Evolutionary conservation across 1,140 invertebrate species (phyloP).

Genomic region (Drosophila aff.): DNA sequence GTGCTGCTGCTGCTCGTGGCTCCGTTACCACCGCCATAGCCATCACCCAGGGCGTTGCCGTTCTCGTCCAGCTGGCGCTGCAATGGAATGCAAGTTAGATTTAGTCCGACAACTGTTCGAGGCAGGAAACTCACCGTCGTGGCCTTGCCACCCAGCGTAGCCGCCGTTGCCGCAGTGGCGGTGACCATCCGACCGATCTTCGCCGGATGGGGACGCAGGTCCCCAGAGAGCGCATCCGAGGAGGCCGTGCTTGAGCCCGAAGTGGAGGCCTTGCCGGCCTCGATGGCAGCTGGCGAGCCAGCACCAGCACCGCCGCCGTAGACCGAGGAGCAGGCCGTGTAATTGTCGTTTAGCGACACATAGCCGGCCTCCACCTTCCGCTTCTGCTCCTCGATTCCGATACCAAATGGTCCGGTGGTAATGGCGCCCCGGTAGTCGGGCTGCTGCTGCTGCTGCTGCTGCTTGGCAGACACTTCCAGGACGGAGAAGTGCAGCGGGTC

Average conservation of each 20-base stretch:
- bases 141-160: slow-evolving; percentile 47
- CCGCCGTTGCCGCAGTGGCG: slow-evolving; percentile 27
- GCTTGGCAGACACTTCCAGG: slow-evolving; percentile 49
- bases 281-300: slow-evolving; percentile 14
- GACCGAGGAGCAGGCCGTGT: slow-evolving; percentile 71
- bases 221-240: slow-evolving; percentile 14
- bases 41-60: slow-evolving; percentile 84
- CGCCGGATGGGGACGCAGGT: slow-evolving; percentile 46
- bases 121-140: slow-evolving; percentile 47
- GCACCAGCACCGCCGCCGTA: slow-evolving; percentile 45
- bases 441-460: slow-evolving; percentile 33
- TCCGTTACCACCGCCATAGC: slow-evolving; percentile 28
- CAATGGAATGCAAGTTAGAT: not conserved
- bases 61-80: slow-evolving; percentile 86
- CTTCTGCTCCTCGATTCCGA: slow-evolving; percentile 47
- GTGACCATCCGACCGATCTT: slow-evolving; percentile 61
- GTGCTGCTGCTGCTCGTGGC: slow-evolving; percentile 10
- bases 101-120: not conserved
- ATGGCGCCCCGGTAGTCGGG: slow-evolving; percentile 26
- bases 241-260: slow-evolving; percentile 7
- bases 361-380: slow-evolving; percentile 63
- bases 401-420: not conserved
- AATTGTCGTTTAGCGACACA: slow-evolving; percentile 68
- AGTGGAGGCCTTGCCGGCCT: slow-evolving; percentile 24
- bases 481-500: slow-evolving; percentile 62